These are phyloP conservation scores for Scotopteryx bipunctaria DNA, from an alignment of 2,888 invertebrate genomes.

Conservation along the genomic window DNA sequence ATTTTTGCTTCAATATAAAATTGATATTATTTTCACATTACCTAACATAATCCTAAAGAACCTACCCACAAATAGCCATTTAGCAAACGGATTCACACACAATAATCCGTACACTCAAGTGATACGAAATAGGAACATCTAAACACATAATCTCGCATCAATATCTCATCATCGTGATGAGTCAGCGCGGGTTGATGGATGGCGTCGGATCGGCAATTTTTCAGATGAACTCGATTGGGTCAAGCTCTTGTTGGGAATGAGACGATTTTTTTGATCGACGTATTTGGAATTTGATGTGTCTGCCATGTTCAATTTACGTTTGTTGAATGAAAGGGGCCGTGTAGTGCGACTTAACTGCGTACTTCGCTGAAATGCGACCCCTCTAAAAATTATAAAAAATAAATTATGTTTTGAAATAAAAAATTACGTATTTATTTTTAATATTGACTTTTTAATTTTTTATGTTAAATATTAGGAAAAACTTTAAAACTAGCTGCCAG, in stretches of 20 bases:
- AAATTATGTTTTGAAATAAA: no score
- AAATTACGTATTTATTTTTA: no score
- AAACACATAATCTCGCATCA: constrained; percentile 25
- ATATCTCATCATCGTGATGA: constrained; percentile 29
- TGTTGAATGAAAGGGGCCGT: no score
- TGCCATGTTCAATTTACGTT: not conserved
- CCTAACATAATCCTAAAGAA: no score
- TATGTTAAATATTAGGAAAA: no score
- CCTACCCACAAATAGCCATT: not conserved
- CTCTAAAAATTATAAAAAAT: no score
- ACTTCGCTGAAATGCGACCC: no score
- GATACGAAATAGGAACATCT: constrained; percentile 14
- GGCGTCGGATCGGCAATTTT: constrained; percentile 18
- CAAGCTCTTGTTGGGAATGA: constrained; percentile 14
- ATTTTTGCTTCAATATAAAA: no score
- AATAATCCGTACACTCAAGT: constrained; percentile 7
- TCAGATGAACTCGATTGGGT: constrained; percentile 21
- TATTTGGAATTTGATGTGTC: constrained; percentile 1
- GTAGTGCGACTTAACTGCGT: no score
- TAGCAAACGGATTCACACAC: not conserved
- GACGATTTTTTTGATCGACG: constrained; percentile 12
- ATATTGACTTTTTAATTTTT: no score
- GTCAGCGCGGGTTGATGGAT: constrained; percentile 23
- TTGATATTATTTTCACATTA: no score
- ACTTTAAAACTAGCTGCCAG: no score